A percentile compares a stretch with the other conserved stretches of the same genome.
phyloP scores from a whole-genome alignment of 1,140 invertebrate genomes.

The Dreissena rostriformis region DNA sequence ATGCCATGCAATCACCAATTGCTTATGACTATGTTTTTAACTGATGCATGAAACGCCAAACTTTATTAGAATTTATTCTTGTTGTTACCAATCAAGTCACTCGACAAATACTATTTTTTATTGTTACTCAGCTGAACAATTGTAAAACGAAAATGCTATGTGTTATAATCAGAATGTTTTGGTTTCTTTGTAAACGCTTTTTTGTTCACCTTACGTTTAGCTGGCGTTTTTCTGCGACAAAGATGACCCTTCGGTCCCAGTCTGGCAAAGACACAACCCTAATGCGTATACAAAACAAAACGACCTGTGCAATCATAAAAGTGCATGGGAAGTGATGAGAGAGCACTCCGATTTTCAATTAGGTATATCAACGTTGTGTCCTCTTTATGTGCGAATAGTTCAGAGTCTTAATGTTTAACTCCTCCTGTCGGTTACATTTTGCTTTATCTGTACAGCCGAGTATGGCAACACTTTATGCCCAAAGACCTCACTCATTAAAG shows the following conservation, averaged over 20 bases:
- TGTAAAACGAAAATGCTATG: not conserved
- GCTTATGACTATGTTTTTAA: too few relatives aligned
- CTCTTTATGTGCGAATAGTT: too few relatives aligned
- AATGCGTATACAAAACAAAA: slow-evolving; percentile 20
- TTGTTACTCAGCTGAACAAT: not conserved
- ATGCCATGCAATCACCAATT: too few relatives aligned
- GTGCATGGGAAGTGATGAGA: slow-evolving; percentile 47
- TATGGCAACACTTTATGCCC: too few relatives aligned
- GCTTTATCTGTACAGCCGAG: too few relatives aligned
- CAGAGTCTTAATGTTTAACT: too few relatives aligned
- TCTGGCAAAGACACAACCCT: not conserved
- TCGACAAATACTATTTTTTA: not conserved
- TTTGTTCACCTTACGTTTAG: not conserved
- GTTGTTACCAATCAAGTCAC: not conserved
- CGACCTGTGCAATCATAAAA: slow-evolving; percentile 2
- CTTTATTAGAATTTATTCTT: not conserved
- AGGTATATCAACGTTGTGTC: not conserved
- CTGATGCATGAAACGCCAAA: too few relatives aligned
- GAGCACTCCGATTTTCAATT: slow-evolving; percentile 21
- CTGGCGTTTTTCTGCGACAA: slow-evolving; percentile 24
- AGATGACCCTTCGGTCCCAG: not conserved
- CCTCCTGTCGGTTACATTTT: too few relatives aligned
- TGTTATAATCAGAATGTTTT: not conserved
- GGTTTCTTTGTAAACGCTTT: not conserved
- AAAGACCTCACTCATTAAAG: too few relatives aligned